These are phyloP conservation scores for Alsophila aescularia DNA, from an alignment of 2,888 invertebrate species.

Conservation along the genomic window DNA sequence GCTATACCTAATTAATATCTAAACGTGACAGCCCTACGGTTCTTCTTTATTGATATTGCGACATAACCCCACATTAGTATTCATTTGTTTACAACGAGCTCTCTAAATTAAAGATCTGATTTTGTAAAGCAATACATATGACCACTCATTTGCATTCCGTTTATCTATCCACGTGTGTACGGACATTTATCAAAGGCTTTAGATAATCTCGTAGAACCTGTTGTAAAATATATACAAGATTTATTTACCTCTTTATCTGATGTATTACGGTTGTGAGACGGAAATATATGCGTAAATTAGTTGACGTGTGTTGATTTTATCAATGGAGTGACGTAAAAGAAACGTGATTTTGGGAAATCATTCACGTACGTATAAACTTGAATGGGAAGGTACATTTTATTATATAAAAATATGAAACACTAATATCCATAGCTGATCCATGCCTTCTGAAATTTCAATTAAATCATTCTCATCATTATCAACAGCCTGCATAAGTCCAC, in stretches of 20 bases:
- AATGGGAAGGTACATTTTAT: not conserved
- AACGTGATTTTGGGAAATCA: not conserved
- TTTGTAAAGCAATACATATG: constrained; percentile 50
- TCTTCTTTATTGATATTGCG: constrained; percentile 32
- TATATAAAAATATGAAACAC: too few species aligned
- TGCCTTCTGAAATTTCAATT: too few species aligned
- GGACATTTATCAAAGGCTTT: constrained; percentile 56
- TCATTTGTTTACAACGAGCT: constrained; percentile 65
- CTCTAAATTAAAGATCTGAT: constrained; percentile 60
- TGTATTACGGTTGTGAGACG: constrained; percentile 23
- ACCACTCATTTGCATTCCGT: constrained; percentile 51
- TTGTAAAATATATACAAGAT: constrained; percentile 39
- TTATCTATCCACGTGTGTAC: constrained; percentile 49
- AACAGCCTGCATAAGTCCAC: too few species aligned
- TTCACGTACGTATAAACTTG: not conserved
- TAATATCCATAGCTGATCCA: too few species aligned
- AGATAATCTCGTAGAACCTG: constrained; percentile 58
- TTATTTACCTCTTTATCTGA: constrained; percentile 25
- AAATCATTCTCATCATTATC: too few species aligned
- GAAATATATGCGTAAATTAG: constrained; percentile 21
- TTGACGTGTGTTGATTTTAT: constrained; percentile 6
- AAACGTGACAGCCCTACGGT: constrained; percentile 11
- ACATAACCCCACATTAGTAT: constrained; percentile 49
- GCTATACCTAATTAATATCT: not conserved
- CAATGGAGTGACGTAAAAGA: not conserved